Conservation (phyloP, 2,888 invertebrate genomes). For the Xylota sylvarum region DNA sequence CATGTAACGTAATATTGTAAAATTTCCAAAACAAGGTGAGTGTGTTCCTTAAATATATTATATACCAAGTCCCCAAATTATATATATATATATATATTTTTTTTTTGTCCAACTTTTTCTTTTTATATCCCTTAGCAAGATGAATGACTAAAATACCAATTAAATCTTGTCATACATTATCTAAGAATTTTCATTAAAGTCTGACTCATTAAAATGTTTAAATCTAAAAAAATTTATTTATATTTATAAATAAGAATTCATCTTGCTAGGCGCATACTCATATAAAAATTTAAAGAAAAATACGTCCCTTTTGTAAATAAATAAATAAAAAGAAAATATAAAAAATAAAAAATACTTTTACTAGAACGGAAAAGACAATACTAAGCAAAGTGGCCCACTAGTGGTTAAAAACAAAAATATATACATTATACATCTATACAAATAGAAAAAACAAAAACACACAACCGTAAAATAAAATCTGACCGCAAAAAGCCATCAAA, state of each 20-base stretch:
- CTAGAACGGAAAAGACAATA: constrained; percentile 75
- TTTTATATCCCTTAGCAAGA: constrained; percentile 34
- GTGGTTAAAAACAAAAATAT: constrained; percentile 25
- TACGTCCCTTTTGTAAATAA: constrained; percentile 58
- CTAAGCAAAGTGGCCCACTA: constrained; percentile 57
- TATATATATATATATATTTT: too few relatives aligned
- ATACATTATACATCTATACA: constrained; percentile 31
- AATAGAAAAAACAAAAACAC: constrained; percentile 2
- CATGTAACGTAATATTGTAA: constrained; percentile 53
- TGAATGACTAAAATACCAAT: constrained; percentile 30
- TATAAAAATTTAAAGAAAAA: constrained; percentile 1
- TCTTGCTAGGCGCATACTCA: constrained; percentile 46
- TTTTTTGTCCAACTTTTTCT: constrained; percentile 14
- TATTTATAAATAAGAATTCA: constrained; percentile 38
- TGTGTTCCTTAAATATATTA: constrained; percentile 69
- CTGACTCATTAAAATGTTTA: constrained; percentile 67
- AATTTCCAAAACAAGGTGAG: constrained; percentile 58
- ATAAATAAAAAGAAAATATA: constrained; percentile 34
- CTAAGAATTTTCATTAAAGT: constrained; percentile 65
- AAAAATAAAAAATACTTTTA: constrained; percentile 44
- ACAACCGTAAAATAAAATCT: constrained; percentile 29
- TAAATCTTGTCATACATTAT: constrained; percentile 44
- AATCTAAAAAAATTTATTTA: constrained; percentile 25
- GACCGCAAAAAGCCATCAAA: constrained; percentile 34
- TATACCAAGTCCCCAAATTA: constrained; percentile 10